A percentile compares a stretch with the other conserved stretches of the same genome.
phyloP scores from a whole-genome alignment of 1,140 invertebrate species.

The Drosophila pallidifrons region DNA sequence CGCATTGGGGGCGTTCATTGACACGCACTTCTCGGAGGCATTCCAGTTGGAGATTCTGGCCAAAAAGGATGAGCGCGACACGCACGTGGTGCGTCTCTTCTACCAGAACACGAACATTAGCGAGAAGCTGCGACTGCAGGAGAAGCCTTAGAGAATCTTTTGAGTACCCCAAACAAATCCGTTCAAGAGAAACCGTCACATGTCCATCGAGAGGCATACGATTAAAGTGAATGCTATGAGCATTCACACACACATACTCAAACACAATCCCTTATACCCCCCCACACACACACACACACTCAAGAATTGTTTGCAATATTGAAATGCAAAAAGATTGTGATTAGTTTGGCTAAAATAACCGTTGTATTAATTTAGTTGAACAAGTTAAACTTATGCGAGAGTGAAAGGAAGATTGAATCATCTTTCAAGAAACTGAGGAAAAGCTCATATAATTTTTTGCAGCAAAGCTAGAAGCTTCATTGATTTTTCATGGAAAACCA shows the following conservation, averaged over 20 bases:
- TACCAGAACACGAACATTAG: constrained; percentile 76
- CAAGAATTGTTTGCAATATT: constrained; percentile 46
- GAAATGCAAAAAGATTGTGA: constrained; percentile 61
- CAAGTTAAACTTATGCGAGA: constrained; percentile 67
- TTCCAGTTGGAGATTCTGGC: constrained; percentile 83
- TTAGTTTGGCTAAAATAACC: constrained; percentile 61
- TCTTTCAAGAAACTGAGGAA: constrained; percentile 13
- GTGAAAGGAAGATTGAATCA: constrained; percentile 14
- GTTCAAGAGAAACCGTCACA: constrained; percentile 21
- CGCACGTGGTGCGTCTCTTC: constrained; percentile 69
- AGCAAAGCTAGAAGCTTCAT: constrained; percentile 66
- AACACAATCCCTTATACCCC: constrained; percentile 15
- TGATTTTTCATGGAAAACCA: constrained; percentile 76
- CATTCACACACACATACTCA: constrained; percentile 27
- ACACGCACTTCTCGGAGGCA: constrained; percentile 75
- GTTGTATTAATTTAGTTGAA: constrained; percentile 73
- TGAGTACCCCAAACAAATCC: constrained; percentile 19
- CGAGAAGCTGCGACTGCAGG: constrained; percentile 64
- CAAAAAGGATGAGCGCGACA: constrained; percentile 51
- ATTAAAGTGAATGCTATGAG: constrained; percentile 33
- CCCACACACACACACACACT: constrained; percentile 31
- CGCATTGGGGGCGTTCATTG: constrained; percentile 85
- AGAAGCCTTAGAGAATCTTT: constrained; percentile 28
- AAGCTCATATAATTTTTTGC: constrained; percentile 45
- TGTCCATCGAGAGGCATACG: constrained; percentile 35